phyloP scores from a whole-genome alignment of 1,140 invertebrate species.

The Nixonia krombeini region DNA sequence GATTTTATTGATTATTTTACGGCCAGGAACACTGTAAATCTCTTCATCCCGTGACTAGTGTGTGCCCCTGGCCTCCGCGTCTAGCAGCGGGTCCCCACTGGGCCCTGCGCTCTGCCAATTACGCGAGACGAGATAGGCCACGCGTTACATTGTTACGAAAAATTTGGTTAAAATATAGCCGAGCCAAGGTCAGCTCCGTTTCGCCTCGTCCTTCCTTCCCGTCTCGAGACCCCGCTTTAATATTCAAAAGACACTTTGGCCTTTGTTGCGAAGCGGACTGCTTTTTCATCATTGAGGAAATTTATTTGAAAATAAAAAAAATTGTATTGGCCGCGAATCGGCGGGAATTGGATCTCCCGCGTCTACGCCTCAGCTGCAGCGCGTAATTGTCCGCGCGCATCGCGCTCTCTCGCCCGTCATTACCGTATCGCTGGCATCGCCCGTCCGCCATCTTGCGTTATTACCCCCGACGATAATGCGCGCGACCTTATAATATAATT shows the following conservation, averaged over 20 bases:
- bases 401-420: too few species aligned
- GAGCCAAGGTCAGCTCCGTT: slow-evolving; percentile 27
- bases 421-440: slow-evolving; percentile 26
- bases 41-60: slow-evolving; percentile 63
- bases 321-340: too few species aligned
- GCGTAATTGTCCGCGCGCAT: slow-evolving; percentile 39
- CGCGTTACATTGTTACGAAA: slow-evolving; percentile 44
- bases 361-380: too few species aligned
- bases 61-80: slow-evolving; percentile 49
- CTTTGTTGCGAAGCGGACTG: too few species aligned
- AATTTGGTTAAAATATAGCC: slow-evolving; percentile 46
- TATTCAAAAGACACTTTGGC: slow-evolving; percentile 20
- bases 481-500: slow-evolving; percentile 45
- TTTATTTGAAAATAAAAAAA: too few species aligned
- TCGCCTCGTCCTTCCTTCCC: too few species aligned
- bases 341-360: too few species aligned
- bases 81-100: slow-evolving; percentile 47
- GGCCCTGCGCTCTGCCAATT: slow-evolving; percentile 59
- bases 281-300: too few species aligned
- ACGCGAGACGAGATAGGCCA: slow-evolving; percentile 49
- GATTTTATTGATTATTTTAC: slow-evolving; percentile 73
- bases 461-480: slow-evolving; percentile 37
- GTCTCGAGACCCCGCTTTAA: too few species aligned
- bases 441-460: slow-evolving; percentile 38
- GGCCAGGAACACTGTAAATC: slow-evolving; percentile 70